Percentiles rank a stretch among this genome's conserved stretches.
Evolutionary conservation across 2,113 vertebrate species (phyloP).

Genomic region (Saimiri boliviensis): DNA sequence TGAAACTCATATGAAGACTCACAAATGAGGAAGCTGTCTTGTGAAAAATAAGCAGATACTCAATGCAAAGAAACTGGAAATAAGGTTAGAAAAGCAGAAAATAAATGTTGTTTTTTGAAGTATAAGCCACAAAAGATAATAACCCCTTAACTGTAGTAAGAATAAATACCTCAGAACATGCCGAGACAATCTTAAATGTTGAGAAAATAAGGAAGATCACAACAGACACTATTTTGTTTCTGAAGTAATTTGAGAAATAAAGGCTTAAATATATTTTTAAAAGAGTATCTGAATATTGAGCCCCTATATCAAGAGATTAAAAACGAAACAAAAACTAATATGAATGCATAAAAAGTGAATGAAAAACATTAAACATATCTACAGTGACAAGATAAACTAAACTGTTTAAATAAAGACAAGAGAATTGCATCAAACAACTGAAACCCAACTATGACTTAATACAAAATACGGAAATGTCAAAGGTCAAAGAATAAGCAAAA

Average conservation of each 20-base stretch:
- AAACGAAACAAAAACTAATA: background rate
- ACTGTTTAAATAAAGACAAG: constrained; percentile 1
- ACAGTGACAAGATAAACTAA: background rate
- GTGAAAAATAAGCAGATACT: constrained; percentile 18
- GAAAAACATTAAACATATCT: background rate
- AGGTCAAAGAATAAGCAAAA: background rate
- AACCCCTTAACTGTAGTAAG: background rate
- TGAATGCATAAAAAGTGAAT: background rate
- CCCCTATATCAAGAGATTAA: background rate
- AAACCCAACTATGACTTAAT: background rate
- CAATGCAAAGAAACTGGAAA: constrained; percentile 44
- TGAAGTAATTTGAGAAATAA: constrained; percentile 45
- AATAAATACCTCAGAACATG: constrained; percentile 18
- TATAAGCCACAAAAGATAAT: background rate
- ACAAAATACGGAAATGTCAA: background rate
- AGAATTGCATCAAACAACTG: background rate
- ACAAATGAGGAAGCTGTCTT: constrained; percentile 27
- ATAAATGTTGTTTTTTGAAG: constrained; percentile 14
- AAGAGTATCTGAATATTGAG: constrained; percentile 1
- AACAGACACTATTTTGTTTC: background rate
- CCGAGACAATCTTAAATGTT: background rate
- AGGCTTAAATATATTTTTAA: background rate
- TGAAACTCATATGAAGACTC: constrained; percentile 13
- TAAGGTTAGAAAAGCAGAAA: constrained; percentile 3
- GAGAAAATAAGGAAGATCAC: background rate